Conservation (phyloP, 2,888 invertebrate species). For the Liposcelis brunnea region DNA sequence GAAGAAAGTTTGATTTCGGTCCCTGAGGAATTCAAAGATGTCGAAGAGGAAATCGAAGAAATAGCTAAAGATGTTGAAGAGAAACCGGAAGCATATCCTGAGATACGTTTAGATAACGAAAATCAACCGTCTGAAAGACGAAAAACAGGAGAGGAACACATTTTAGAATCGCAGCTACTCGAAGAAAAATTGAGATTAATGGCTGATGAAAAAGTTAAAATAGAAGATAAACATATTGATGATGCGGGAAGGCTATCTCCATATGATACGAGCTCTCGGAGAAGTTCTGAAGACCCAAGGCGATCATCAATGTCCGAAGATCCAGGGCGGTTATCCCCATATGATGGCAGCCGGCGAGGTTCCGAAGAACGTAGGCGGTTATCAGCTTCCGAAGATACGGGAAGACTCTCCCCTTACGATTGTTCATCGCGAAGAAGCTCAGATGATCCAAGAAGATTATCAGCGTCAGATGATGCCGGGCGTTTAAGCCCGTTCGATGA, state of each 20-base stretch:
- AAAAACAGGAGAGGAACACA: neutral
- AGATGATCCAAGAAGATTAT: constrained; percentile 5
- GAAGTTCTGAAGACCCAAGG: constrained; percentile 3
- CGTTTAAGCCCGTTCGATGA: no score
- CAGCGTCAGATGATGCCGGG: constrained; percentile 2
- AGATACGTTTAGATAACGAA: neutral
- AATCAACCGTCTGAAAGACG: neutral
- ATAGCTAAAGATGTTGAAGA: no score
- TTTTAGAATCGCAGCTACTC: no score
- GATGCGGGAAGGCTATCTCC: constrained; percentile 4
- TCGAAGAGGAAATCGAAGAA: constrained; percentile 2
- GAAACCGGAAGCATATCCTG: neutral
- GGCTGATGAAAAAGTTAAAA: neutral
- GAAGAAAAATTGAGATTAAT: neutral
- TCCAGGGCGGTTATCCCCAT: neutral
- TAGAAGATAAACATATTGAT: neutral
- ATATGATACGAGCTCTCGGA: neutral
- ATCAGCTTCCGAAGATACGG: neutral
- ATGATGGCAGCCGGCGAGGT: neutral
- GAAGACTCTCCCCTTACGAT: constrained; percentile 6
- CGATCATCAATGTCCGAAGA: neutral
- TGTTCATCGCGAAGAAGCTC: constrained; percentile 3
- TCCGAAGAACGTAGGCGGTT: neutral
- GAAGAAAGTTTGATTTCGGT: constrained; percentile 6
- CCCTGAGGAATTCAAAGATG: constrained; percentile 7